These are phyloP conservation scores for human DNA, from an alignment of 2,113 vertebrate species.

Conservation along the genomic window GRCh38 chr19:10093501-10094000, in stretches of 20 bases:
- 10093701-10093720: conserved; percentile 94
- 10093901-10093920: not conserved
- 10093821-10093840: conserved; percentile 88
- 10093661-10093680: not conserved
- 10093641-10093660: not conserved
- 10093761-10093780: conserved; percentile 87
- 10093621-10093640: conserved; percentile 63
- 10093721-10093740: conserved; percentile 93
- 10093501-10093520: conserved; percentile 92
- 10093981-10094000: not conserved
- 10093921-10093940: not conserved
- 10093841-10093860: conserved; percentile 86
- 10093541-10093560: conserved; percentile 82
- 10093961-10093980: not conserved
- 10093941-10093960: not conserved
- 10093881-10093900: conserved; percentile 73
- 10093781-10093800: conserved; percentile 92
- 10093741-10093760: conserved; percentile 93
- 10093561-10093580: conserved; percentile 91
- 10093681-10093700: conserved; percentile 87
- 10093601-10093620: conserved; percentile 92
- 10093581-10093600: conserved; percentile 94
- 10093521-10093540: conserved; percentile 89
- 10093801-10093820: conserved; percentile 84
- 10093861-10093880: conserved; percentile 92